phyloP scores from a whole-genome alignment of 2,888 invertebrate genomes.

The Scaptomyza cyrtandrae region DNA sequence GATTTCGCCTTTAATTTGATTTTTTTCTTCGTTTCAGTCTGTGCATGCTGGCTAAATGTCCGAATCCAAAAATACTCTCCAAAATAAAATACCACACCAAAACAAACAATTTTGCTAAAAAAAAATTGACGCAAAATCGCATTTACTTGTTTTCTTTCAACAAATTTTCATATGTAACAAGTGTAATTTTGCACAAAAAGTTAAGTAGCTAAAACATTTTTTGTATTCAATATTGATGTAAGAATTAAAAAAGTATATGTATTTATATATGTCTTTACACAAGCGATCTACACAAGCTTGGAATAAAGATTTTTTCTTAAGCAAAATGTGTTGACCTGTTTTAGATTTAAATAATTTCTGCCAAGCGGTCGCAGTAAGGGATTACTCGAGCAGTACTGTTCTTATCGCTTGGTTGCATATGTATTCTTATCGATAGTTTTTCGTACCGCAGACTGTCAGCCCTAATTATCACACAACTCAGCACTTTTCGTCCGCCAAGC shows the following conservation, averaged over 20 bases:
- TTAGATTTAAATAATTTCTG: constrained; percentile 9
- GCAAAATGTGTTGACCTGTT: constrained; percentile 3
- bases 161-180: constrained; percentile 43
- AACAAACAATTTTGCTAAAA: constrained; percentile 43
- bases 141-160: constrained; percentile 61
- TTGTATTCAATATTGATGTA: constrained; percentile 64
- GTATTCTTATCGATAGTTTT: constrained; percentile 30
- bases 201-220: constrained; percentile 62
- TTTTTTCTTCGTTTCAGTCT: constrained; percentile 84
- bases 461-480: constrained; percentile 62
- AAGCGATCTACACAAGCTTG: constrained; percentile 51
- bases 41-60: constrained; percentile 84
- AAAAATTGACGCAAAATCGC: constrained; percentile 45
- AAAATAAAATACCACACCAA: constrained; percentile 35
- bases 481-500: constrained; percentile 51
- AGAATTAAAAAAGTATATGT: constrained; percentile 58
- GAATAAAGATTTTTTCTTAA: constrained; percentile 62
- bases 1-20: constrained; percentile 65
- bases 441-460: constrained; percentile 19
- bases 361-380: neutral
- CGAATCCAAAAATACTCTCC: constrained; percentile 54
- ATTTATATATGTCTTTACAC: constrained; percentile 68
- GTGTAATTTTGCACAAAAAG: constrained; percentile 62
- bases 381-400: constrained; percentile 14
- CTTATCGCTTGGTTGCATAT: constrained; percentile 2